Base-by-base conservation (phyloP, 1,140 invertebrate genomes). In the Steinernema feltiae region DNA sequence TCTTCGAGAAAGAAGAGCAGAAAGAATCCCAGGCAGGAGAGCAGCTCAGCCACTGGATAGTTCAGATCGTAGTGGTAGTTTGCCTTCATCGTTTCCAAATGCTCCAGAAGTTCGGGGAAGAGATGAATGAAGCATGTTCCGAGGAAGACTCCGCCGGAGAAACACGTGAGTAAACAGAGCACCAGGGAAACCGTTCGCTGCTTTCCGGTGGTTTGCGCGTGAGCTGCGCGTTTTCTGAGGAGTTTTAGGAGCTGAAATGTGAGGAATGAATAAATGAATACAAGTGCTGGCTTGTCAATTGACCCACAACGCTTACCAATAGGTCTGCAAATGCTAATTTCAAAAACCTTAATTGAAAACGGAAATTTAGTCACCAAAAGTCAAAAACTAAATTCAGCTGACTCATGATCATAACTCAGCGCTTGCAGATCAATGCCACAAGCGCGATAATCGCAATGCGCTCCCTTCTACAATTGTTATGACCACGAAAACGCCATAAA, bases 1-100 rank as follows among this genome's bases (percentile, higher is more conserved):
- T 94, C 93, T 83, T 94, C 93, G 0, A 94, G 90, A 21, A 93
- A 87, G 82, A 92, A 94, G 89, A 94, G 92, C 2, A 92, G 87
- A 85, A 94, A 94, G 86, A 94, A 94, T 15, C 93, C 93, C 18
- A 88, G 85, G 79, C 92, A 92, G 35, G 92, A 89, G 0, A 91
- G 82, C 12, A 93, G 83, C 76, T 93, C 90, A 0, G 92, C 90
- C 3, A 92, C 83, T 0, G 91, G 90, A 81, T 93, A 87, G 32
- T 82, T 63, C 1, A 79, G 63, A 30, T 80, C 30, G 18, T 53
- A 75, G 0, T 24, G 24, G 70, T 78, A 76, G 17, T 31, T 46
- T 3, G 46, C 12, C 35, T 76, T 46, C 71, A 84, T 75, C 18
- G 35, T 32, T 1, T 74, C 71, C 1, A 84, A 12, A 72, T 83